Percentiles rank a stretch among this genome's conserved stretches.
Conservation (phyloP, 1,140 invertebrate genomes). For the Campoletis sonorensis region DNA sequence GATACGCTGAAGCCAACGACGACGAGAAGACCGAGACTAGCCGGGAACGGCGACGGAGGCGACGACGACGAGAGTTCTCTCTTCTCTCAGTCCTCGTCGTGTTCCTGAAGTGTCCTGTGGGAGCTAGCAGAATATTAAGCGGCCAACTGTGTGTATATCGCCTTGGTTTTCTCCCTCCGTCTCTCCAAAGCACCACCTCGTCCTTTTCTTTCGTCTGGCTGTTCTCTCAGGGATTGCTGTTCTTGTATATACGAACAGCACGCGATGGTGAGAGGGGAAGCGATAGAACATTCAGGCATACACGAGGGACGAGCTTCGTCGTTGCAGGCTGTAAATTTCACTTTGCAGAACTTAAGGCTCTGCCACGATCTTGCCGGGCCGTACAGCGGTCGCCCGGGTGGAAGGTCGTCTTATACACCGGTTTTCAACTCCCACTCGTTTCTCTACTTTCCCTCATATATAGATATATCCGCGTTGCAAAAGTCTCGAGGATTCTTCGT, state of each 20-base stretch:
- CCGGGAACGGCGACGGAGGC: conserved; percentile 11
- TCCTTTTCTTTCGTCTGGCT: conserved; percentile 17
- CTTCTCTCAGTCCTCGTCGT: conserved; percentile 29
- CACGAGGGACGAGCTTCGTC: conserved; percentile 27
- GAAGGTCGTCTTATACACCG: conserved; percentile 37
- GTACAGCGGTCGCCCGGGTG: conserved; percentile 44
- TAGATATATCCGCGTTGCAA: background rate
- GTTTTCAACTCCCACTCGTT: conserved; percentile 2
- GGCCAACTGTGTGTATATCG: conserved; percentile 49
- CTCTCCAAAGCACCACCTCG: conserved; percentile 41
- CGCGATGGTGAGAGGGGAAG: conserved; percentile 4
- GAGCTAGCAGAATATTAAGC: conserved; percentile 69
- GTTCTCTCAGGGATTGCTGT: conserved; percentile 16
- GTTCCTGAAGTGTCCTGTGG: conserved; percentile 57
- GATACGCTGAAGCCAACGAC: conserved; percentile 30
- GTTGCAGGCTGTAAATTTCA: conserved; percentile 69
- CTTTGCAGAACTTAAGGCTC: conserved; percentile 68
- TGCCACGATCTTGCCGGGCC: conserved; percentile 55
- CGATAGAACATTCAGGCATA: background rate
- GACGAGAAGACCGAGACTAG: background rate
- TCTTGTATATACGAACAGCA: background rate
- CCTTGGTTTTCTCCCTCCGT: conserved; percentile 9
- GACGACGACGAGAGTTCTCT: conserved; percentile 18
- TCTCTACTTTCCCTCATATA: background rate
- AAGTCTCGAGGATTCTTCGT: conserved; percentile 23